A percentile compares a stretch with the other conserved stretches of the same genome.
Conservation (phyloP, 2,797 vertebrate genomes). For the Clarias laeviceps region DNA sequence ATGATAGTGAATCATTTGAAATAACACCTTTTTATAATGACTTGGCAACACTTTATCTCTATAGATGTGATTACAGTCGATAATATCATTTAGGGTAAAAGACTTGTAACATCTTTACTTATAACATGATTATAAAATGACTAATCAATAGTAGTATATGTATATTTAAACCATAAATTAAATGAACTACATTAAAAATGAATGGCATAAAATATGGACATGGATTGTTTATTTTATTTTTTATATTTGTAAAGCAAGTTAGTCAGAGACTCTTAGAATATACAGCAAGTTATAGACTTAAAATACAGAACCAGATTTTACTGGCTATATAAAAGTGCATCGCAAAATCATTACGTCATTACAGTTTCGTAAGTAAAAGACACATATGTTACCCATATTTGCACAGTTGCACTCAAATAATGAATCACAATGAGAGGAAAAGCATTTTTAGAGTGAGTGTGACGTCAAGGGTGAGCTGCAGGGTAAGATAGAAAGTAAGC, state of each 20-base stretch:
- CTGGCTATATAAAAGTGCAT: neutral
- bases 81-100: neutral
- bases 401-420: neutral
- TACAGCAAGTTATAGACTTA: neutral
- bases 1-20: neutral
- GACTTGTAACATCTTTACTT: neutral
- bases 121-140: neutral
- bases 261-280: neutral
- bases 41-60: neutral
- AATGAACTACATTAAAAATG: neutral
- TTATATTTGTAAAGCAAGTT: neutral
- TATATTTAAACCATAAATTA: neutral
- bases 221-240: too few relatives aligned
- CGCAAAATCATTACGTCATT: neutral
- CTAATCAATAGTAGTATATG: neutral
- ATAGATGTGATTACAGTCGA: neutral
- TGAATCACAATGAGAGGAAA: neutral
- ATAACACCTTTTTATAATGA: neutral
- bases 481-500: neutral
- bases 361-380: neutral
- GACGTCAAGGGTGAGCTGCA: neutral
- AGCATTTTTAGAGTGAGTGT: neutral
- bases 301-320: neutral
- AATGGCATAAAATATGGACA: neutral
- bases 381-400: conserved; percentile 4